A percentile compares a stretch with the other conserved stretches of the same genome.
These are phyloP conservation scores for Scrobipalpa atriplicella DNA, from an alignment of 2,888 invertebrate genomes.

Conservation along the genomic window DNA sequence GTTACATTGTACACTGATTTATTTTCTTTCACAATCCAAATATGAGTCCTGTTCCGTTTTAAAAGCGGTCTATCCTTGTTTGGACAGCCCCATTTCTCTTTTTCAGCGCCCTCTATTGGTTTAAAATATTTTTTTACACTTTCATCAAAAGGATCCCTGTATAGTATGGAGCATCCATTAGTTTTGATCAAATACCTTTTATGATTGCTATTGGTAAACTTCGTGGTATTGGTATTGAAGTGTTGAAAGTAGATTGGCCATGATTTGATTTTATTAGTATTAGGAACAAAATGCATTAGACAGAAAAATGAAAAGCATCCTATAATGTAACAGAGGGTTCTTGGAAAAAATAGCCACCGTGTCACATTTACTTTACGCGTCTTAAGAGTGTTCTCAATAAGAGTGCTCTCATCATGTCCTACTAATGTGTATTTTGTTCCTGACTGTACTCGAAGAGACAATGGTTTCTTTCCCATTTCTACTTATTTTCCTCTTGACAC, in stretches of 20 bases:
- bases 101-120: not conserved
- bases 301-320: too few relatives aligned
- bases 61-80: constrained; percentile 65
- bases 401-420: not conserved
- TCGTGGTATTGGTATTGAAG: not conserved
- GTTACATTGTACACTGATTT: constrained; percentile 71
- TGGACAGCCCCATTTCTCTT: constrained; percentile 26
- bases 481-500: not conserved
- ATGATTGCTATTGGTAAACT: not conserved
- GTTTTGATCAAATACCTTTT: constrained; percentile 74
- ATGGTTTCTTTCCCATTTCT: not conserved
- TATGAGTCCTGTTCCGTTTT: constrained; percentile 77
- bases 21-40: constrained; percentile 75
- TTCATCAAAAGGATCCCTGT: constrained; percentile 80
- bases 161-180: constrained; percentile 84
- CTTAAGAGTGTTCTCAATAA: not conserved
- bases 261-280: too few relatives aligned
- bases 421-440: constrained; percentile 5
- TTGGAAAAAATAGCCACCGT: not conserved
- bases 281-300: too few relatives aligned
- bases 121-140: constrained; percentile 60
- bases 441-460: not conserved
- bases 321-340: not conserved
- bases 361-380: not conserved
- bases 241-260: too few relatives aligned